Conservation (phyloP, 2,797 vertebrate genomes). For the Linurgus olivaceus region DNA sequence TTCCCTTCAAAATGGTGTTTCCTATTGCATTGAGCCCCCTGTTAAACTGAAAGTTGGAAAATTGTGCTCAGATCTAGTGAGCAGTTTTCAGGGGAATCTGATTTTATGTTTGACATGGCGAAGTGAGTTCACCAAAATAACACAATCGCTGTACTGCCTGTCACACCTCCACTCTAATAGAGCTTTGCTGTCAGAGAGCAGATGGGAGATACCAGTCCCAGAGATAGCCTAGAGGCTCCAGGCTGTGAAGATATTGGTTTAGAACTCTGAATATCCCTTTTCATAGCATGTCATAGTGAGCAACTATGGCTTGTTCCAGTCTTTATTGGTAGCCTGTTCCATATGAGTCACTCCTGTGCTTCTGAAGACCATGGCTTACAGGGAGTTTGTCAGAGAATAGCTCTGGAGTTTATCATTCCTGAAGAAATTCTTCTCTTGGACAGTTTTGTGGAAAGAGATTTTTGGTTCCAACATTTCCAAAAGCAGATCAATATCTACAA, state of each 20-base stretch:
- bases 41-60: neutral
- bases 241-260: neutral
- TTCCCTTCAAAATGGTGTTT: neutral
- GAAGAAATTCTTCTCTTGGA: neutral
- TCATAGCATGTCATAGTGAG: neutral
- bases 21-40: neutral
- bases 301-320: neutral
- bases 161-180: neutral
- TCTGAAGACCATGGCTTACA: neutral
- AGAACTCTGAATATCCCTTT: constrained; percentile 21
- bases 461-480: neutral
- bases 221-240: neutral
- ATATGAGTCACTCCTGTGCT: neutral
- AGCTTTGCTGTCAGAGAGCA: neutral
- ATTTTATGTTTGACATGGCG: neutral
- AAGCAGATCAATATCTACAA: constrained; percentile 5
- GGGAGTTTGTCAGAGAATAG: neutral
- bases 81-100: neutral
- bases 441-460: neutral
- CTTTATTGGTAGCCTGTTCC: constrained; percentile 4
- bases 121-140: constrained; percentile 2
- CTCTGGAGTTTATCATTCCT: neutral
- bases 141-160: neutral
- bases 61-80: neutral
- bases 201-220: neutral